Conservation (phyloP, 2,888 invertebrate genomes). For the Phaonia tiefii region DNA sequence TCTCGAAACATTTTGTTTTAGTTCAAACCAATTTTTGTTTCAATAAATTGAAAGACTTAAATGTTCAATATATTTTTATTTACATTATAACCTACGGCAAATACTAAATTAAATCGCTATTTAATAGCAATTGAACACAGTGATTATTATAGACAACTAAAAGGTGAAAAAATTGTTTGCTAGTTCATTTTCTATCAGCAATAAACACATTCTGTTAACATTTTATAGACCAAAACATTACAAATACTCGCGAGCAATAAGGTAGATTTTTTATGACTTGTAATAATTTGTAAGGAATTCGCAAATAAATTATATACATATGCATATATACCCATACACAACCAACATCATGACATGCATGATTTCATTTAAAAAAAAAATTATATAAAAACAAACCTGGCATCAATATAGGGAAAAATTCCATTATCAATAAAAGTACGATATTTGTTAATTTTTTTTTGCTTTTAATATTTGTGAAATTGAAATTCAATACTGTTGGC, state of each 20-base stretch:
- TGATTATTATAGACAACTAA: too few relatives aligned
- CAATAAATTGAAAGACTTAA: too few relatives aligned
- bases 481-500: conserved; percentile 65
- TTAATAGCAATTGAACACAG: too few relatives aligned
- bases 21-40: too few relatives aligned
- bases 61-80: too few relatives aligned
- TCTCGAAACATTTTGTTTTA: too few relatives aligned
- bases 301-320: conserved; percentile 10
- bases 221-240: conserved; percentile 64
- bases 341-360: conserved; percentile 40
- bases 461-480: conserved; percentile 32
- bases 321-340: background rate
- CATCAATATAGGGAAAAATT: conserved; percentile 7
- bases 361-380: conserved; percentile 51
- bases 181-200: too few relatives aligned
- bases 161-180: too few relatives aligned
- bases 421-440: conserved; percentile 12
- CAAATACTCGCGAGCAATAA: conserved; percentile 51
- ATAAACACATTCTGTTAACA: too few relatives aligned
- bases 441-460: conserved; percentile 25
- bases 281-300: conserved; percentile 60
- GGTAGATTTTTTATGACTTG: conserved; percentile 35
- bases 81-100: too few relatives aligned
- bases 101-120: too few relatives aligned
- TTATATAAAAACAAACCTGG: background rate